Percentiles rank a stretch among this genome's conserved stretches.
Evolutionary conservation across 2,797 vertebrate species (phyloP).

Genomic region (Podargus strigoides): DNA sequence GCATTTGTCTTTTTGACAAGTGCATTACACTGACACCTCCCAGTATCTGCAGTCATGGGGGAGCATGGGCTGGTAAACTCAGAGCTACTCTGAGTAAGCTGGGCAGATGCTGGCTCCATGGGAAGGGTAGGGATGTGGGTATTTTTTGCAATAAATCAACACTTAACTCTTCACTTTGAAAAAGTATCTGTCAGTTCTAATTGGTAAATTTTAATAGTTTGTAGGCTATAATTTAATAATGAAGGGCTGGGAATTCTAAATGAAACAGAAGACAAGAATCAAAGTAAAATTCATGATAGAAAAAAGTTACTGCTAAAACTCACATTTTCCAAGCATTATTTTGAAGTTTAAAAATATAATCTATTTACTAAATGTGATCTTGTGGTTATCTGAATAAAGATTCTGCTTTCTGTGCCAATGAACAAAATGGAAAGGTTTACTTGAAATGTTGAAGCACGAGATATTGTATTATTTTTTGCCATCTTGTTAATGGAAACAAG

Average conservation of each 20-base stretch:
- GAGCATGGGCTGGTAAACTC: background rate
- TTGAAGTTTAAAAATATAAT: background rate
- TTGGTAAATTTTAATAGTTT: conserved; percentile 48
- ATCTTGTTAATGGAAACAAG: background rate
- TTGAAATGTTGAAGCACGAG: background rate
- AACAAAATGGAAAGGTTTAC: background rate
- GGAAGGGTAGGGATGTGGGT: background rate
- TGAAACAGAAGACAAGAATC: conserved; percentile 42
- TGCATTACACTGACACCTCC: background rate
- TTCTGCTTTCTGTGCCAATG: background rate
- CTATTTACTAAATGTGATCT: background rate
- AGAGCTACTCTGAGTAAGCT: background rate
- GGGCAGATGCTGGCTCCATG: background rate
- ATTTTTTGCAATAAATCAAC: conserved; percentile 14
- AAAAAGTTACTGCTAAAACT: background rate
- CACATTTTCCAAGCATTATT: background rate
- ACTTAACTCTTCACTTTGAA: background rate
- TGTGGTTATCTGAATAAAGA: background rate
- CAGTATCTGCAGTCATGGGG: background rate
- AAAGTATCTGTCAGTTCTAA: conserved; percentile 32
- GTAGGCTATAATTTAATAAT: conserved; percentile 48
- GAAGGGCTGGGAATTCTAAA: conserved; percentile 41
- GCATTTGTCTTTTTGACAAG: background rate
- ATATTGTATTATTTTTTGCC: background rate
- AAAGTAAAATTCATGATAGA: conserved; percentile 30